Evolutionary conservation across 2,797 vertebrate genomes (phyloP).

Genomic region (Balearica regulorum): DNA sequence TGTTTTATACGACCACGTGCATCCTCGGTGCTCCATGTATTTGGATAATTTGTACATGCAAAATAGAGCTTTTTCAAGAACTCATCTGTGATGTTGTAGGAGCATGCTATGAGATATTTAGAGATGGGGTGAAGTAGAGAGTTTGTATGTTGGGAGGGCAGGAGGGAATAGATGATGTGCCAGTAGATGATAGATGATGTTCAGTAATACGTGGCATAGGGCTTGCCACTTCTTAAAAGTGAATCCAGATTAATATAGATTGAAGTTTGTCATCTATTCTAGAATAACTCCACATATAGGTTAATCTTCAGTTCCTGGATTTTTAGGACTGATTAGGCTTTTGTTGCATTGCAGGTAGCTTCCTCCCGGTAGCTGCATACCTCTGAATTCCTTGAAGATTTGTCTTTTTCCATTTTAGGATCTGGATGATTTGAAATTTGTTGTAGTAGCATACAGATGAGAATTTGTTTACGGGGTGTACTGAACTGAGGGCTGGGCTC

Average conservation of each 20-base stretch:
- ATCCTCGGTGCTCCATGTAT: not conserved
- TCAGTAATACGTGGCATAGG: rapidly evolving
- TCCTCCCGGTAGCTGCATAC: not conserved
- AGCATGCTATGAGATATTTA: not conserved
- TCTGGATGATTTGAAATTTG: not conserved
- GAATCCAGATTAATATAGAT: not conserved
- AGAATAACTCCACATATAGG: not conserved
- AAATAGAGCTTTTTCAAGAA: not conserved
- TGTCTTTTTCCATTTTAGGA: not conserved
- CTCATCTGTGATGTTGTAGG: not conserved
- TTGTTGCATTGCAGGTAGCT: not conserved
- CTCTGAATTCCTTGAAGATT: not conserved
- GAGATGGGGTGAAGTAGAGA: not conserved
- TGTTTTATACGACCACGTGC: not conserved
- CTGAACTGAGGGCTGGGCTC: not conserved
- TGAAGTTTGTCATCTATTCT: not conserved
- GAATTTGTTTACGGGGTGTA: not conserved
- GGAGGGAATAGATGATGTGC: not conserved
- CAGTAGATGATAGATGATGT: not conserved
- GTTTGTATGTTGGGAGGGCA: not conserved
- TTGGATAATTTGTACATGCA: not conserved
- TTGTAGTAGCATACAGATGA: not conserved
- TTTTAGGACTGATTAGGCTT: not conserved
- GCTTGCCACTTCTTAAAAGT: not conserved
- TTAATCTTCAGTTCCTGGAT: not conserved